These are phyloP conservation scores for Cygnus atratus DNA, from an alignment of 2,113 vertebrate genomes.

Conservation along the genomic window DNA sequence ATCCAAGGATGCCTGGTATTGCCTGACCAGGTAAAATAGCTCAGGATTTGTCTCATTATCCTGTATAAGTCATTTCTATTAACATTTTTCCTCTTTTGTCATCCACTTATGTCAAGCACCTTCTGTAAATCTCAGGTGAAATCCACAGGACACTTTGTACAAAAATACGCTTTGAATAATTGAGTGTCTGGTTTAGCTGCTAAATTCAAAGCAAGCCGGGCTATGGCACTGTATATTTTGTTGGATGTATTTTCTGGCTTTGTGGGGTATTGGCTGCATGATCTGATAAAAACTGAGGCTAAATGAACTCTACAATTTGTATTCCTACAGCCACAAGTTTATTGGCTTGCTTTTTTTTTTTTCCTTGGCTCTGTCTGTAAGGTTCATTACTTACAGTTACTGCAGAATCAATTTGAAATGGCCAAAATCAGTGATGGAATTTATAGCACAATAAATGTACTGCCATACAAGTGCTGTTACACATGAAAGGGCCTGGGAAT, in stretches of 20 bases:
- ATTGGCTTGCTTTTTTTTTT: constrained; percentile 40
- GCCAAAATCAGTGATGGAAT: constrained; percentile 80
- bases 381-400: constrained; percentile 82
- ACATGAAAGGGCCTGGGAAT: constrained; percentile 68
- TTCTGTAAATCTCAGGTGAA: constrained; percentile 24
- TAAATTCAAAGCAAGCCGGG: constrained; percentile 30
- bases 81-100: neutral
- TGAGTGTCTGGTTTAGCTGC: neutral
- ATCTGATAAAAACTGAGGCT: constrained; percentile 74
- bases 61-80: neutral
- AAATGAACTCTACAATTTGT: constrained; percentile 71
- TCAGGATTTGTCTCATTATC: neutral
- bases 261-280: constrained; percentile 43
- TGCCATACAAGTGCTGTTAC: constrained; percentile 69
- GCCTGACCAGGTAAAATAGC: neutral
- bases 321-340: constrained; percentile 67
- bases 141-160: neutral
- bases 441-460: constrained; percentile 77
- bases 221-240: constrained; percentile 5
- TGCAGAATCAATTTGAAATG: constrained; percentile 80
- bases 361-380: constrained; percentile 60
- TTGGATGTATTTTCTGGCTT: constrained; percentile 51
- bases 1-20: neutral
- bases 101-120: neutral
- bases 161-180: neutral